Evolutionary conservation across 1,140 invertebrate species (phyloP), one percentile per base, ranked within the genome.

Genomic region (Pseudomyrmex pallidus): DNA sequence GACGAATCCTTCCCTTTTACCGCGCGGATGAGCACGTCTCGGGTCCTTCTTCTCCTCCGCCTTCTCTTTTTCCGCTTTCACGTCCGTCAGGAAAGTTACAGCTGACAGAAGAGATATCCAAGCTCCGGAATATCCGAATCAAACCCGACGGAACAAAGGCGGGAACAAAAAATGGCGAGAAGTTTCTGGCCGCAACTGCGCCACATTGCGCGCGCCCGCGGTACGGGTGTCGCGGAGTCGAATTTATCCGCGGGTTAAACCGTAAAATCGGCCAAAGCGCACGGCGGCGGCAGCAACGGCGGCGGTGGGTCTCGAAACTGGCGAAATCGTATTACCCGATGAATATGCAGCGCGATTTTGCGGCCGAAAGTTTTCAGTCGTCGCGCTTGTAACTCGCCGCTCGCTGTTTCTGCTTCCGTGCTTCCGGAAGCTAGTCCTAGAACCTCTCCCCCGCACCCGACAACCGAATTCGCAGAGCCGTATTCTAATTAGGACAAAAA

Each of bases 271-370:
- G 66, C 57, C 20, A 72, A 35, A 35, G 35, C 35, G 35, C 35
- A 7, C 35, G 35, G 35, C 35, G 5, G 35, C 35, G 5, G 35
- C 35, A 7, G 35, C 35, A 8, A 10, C 50, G 50, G 50, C 59
- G 35, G 56, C 13, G 52, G 59, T 62, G 25, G 78, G 44, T 35
- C 84, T 66, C 78, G 80, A 87, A 90, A 90, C 83, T 74, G 63
- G 74, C 61, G 82, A 83, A 87, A 89, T 86, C 87, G 82, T 87
- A 90, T 90, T 88, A 90, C 82, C 64, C 86, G 84, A 91, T 91
- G 90, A 91, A 91, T 91, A 91, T 91, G 91, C 90, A 91, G 83
- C 62, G 61, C 83, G 90, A 91, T 90, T 90, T 91, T 91, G 89
- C 83, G 85, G 89, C 68, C 73, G 48, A 89, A 91, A 91, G 82